Percentiles rank a stretch among this genome's conserved stretches.
phyloP scores from a whole-genome alignment of 1,140 invertebrate genomes.

The Carposina sasakii region DNA sequence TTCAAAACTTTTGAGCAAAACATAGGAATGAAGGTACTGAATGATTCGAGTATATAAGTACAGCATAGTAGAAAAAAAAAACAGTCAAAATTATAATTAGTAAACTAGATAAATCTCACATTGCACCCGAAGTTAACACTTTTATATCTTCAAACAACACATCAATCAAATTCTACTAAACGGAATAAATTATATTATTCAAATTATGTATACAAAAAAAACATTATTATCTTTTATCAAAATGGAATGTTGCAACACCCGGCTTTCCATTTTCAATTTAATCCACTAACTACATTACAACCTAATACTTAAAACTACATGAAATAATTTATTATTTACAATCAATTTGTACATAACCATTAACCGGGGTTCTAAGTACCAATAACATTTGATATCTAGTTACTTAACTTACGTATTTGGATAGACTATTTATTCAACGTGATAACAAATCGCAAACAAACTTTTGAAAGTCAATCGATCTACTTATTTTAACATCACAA shows the following conservation, averaged over 20 bases:
- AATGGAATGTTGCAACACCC: constrained; percentile 44
- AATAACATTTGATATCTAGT: constrained; percentile 47
- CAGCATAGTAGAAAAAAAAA: constrained; percentile 17
- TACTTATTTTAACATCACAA: constrained; percentile 57
- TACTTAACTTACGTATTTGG: constrained; percentile 70
- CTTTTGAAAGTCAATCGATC: constrained; percentile 32
- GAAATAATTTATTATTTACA: constrained; percentile 71
- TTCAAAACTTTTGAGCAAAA: constrained; percentile 7
- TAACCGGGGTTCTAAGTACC: constrained; percentile 50
- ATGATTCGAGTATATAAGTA: neutral
- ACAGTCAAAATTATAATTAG: constrained; percentile 21
- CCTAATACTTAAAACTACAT: constrained; percentile 41
- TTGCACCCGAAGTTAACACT: constrained; percentile 51
- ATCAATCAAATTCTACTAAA: constrained; percentile 54
- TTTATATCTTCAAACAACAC: constrained; percentile 47
- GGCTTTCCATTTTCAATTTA: constrained; percentile 39
- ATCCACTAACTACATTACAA: constrained; percentile 45
- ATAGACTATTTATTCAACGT: constrained; percentile 64
- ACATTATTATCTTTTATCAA: constrained; percentile 30
- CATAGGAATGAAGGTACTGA: neutral
- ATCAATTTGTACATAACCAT: constrained; percentile 59
- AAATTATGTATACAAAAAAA: constrained; percentile 43
- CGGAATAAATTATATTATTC: constrained; percentile 59
- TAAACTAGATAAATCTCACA: constrained; percentile 20
- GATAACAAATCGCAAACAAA: constrained; percentile 60